A percentile compares a stretch with the other conserved stretches of the same genome.
Evolutionary conservation across 2,797 vertebrate species (phyloP).

Genomic region (Microctenopoma lineatum): DNA sequence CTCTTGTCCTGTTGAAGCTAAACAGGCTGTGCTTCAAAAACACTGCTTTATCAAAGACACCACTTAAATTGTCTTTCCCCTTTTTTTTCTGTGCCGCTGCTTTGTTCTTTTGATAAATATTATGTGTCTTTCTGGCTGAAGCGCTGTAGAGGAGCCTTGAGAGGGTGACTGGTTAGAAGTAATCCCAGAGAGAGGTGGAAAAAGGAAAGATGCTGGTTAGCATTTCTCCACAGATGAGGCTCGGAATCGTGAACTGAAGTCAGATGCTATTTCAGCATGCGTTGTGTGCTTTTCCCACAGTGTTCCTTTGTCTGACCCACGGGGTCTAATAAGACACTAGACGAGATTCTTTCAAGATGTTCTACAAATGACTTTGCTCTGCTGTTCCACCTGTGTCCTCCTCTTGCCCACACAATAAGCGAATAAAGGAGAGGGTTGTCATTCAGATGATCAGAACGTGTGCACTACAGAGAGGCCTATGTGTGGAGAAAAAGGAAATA

Average conservation of each 20-base stretch:
- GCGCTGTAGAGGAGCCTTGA: conserved; percentile 69
- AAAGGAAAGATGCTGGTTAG: conserved; percentile 77
- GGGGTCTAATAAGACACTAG: conserved; percentile 68
- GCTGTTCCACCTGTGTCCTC: conserved; percentile 70
- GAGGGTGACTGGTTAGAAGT: conserved; percentile 81
- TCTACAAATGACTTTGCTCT: conserved; percentile 76
- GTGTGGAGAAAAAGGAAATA: conserved; percentile 31
- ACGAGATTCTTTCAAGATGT: conserved; percentile 70
- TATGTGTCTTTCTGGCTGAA: conserved; percentile 75
- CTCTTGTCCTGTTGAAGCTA: conserved; percentile 82
- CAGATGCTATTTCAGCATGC: conserved; percentile 72
- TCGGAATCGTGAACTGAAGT: conserved; percentile 69
- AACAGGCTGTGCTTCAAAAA: conserved; percentile 81
- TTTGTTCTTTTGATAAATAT: conserved; percentile 80
- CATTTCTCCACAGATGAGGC: conserved; percentile 72
- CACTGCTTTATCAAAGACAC: conserved; percentile 82
- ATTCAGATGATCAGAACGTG: conserved; percentile 48
- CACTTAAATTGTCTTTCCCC: conserved; percentile 79
- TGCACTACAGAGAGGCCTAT: conserved; percentile 26
- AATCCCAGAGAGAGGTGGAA: conserved; percentile 77
- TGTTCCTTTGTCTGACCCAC: conserved; percentile 68
- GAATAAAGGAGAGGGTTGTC: conserved; percentile 65
- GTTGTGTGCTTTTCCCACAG: conserved; percentile 70
- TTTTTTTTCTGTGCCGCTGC: conserved; percentile 50
- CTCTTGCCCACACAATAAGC: conserved; percentile 61